These are phyloP conservation scores for Psettodes erumei DNA, from an alignment of 2,113 vertebrate genomes.

Conservation along the genomic window DNA sequence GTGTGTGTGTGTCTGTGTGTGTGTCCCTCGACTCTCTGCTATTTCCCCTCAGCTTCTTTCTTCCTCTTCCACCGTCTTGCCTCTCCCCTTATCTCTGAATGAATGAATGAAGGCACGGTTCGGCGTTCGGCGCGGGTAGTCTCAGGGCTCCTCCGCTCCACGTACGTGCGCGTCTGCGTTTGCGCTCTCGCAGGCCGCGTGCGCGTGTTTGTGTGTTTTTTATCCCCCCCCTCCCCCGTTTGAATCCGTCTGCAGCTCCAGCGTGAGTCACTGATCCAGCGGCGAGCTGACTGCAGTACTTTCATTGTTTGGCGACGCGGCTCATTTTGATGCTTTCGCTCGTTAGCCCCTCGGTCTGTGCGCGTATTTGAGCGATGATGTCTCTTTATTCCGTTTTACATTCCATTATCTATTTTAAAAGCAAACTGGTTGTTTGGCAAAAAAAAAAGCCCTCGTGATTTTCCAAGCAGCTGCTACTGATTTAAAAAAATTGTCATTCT, in stretches of 20 bases:
- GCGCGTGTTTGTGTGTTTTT: constrained; percentile 63
- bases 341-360: constrained; percentile 31
- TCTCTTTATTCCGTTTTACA: not conserved
- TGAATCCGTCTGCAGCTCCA: constrained; percentile 70
- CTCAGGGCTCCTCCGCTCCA: constrained; percentile 8
- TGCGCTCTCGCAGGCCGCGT: constrained; percentile 23
- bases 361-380: not conserved
- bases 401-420: not conserved
- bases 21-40: constrained; percentile 21
- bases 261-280: constrained; percentile 75
- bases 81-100: constrained; percentile 61
- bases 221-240: too few relatives aligned
- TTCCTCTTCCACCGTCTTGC: constrained; percentile 48
- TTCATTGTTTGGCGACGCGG: constrained; percentile 68
- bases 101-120: constrained; percentile 67
- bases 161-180: not conserved
- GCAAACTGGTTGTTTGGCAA: not conserved
- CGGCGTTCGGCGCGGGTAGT: constrained; percentile 37
- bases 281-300: constrained; percentile 74
- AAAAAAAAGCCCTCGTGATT: not conserved
- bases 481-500: not conserved
- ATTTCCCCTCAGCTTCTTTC: constrained; percentile 49
- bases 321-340: constrained; percentile 46
- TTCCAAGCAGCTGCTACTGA: not conserved
- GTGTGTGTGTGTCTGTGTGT: constrained; percentile 1